Base-by-base conservation (phyloP, 2,113 vertebrate species). In the Lipotes vexillifer region DNA sequence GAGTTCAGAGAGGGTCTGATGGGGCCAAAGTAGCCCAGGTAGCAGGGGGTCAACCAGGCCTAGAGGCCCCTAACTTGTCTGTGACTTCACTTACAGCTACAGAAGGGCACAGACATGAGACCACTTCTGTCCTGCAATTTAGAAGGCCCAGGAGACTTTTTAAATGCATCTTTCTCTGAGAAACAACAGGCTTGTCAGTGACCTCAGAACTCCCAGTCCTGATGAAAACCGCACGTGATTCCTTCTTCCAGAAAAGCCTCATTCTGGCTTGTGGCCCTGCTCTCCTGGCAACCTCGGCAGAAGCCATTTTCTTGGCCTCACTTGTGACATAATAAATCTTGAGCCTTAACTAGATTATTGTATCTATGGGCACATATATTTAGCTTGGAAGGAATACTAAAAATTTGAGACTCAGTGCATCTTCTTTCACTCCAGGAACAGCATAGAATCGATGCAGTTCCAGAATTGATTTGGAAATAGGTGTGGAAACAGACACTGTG, bases 1-100 rank as follows among this genome's bases (percentile, higher is more conserved):
- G 52, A n/a, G 6, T 20, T 44, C 9, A 0, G 46, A 31, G 17
- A 71, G 20, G 41, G 12, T 17, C 4, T 14, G 21, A 20, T 1
- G 33, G 31, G n/a, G 41, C 15, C 4, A 0, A 23, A 25, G 61
- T 3, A 1, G 3, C 55, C 31, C 0, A 0, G 2, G 8, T 20
- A 25, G 11, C 3, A 9, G 5, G 1, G 14, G 12, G 25, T 49
- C 46, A 2, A 7, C 29, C 2, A 2, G 49, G 2, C 46, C 2
- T 0, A 38, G 27, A 78, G 31, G 38, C 15, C 29, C 2, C 2
- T 10, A 0, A 4, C 27, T 36, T 31, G 2, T 21, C n/a, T 12
- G 7, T 25, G 38, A 18, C 1, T 10, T 27, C 17, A 69, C 4
- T 10, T 8, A 63, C 12, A 4, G 12, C 33, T 27, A 31, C 5